Base-by-base conservation (phyloP, 1,140 invertebrate species). In the Acarapis woodi region DNA sequence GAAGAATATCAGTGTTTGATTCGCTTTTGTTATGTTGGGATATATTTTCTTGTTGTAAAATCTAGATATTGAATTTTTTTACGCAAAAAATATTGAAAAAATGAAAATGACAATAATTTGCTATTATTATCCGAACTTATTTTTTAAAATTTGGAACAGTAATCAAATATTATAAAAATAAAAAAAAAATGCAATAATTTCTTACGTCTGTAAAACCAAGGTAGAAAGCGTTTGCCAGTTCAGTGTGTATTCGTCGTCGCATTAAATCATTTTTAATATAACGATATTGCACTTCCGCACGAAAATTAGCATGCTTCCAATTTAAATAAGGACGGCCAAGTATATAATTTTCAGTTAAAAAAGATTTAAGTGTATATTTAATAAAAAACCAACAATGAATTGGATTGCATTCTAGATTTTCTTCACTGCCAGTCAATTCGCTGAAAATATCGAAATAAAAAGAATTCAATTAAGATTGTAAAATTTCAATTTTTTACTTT, bases 291-390 rank as follows among this genome's bases (percentile, higher is more conserved):
- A 54, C 37, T 2, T 44, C 42, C n/a, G 47, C 34, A 23, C 43
- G 30, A 9, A 52, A 42, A 3, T 20, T 42, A 2, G 32, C 30
- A 40, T 51, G 44, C 18, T 42, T 44, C 51, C 51, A 53, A 24
- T 46, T 38, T 22, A 49, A 29, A 28, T 51, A 47, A 14, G 41
- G 34, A 19, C 50, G 40, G 8, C 45, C 41, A 26, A 50, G 50
- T n/a, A 51, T 41, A 29, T 43, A 50, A 35, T 46, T 47, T 38
- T 44, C 36, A 16, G 42, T 47, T 16, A 53, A 20, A 12, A 53
- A 32, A 15, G 41, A n/a, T n/a, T n/a, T n/a, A n/a, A n/a, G n/a
- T n/a, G n/a, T n/a, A n/a, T n/a, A n/a, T n/a, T n/a, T n/a, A n/a
- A n/a, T n/a, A n/a, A n/a, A n/a, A n/a, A n/a, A n/a, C n/a, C n/a